Percentiles rank a stretch among this genome's conserved stretches.
phyloP scores from a whole-genome alignment of 1,140 invertebrate genomes.

The Pseudobourletiella spinata region DNA sequence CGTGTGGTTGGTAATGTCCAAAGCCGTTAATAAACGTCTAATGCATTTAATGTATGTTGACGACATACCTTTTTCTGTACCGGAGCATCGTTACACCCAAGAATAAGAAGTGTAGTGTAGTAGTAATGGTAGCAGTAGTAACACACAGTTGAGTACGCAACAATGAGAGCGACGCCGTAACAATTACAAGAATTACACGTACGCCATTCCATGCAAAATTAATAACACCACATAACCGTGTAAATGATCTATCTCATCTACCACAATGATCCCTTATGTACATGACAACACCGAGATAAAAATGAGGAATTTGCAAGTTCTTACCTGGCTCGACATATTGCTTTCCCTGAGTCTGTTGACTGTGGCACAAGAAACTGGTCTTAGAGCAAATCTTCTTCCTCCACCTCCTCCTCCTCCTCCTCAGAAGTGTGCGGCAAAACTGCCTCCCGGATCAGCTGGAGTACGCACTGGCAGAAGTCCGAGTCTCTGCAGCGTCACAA shows the following conservation, averaged over 20 bases:
- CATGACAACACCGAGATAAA: too few relatives aligned
- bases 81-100: too few relatives aligned
- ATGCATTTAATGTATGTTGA: too few relatives aligned
- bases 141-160: background rate
- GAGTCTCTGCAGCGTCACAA: background rate
- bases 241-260: too few relatives aligned
- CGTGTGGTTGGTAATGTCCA: too few relatives aligned
- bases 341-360: constrained; percentile 23
- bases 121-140: too few relatives aligned
- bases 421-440: background rate
- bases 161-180: background rate
- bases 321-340: constrained; percentile 17
- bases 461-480: background rate
- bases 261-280: too few relatives aligned
- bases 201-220: background rate
- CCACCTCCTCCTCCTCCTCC: background rate
- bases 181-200: background rate
- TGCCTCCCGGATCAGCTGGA: background rate
- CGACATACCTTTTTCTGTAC: too few relatives aligned
- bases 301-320: too few relatives aligned
- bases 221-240: too few relatives aligned
- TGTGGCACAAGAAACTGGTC: constrained; percentile 27
- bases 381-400: constrained; percentile 2
- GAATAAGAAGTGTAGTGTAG: too few relatives aligned
- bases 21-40: too few relatives aligned